Conservation (phyloP, 2,113 vertebrate species). For the Syrrhaptes paradoxus region DNA sequence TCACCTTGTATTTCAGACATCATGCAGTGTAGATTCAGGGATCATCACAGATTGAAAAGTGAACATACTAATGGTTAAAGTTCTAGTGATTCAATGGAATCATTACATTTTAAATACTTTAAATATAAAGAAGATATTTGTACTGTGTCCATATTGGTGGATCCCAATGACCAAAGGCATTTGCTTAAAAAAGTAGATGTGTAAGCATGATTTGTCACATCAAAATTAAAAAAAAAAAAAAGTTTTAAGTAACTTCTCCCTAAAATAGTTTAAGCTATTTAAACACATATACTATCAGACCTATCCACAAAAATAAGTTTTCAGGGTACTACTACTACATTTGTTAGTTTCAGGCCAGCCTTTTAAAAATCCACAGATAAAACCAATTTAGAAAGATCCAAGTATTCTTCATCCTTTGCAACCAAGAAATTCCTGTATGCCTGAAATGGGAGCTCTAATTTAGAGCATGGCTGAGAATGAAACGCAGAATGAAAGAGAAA, state of each 20-base stretch:
- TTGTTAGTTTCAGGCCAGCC: neutral
- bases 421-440: neutral
- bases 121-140: slow-evolving; percentile 39
- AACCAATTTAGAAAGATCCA: neutral
- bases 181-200: neutral
- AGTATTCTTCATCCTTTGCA: neutral
- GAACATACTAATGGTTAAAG: neutral
- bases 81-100: slow-evolving; percentile 43
- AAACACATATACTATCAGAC: neutral
- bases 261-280: neutral
- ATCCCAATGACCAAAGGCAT: slow-evolving; percentile 12
- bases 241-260: neutral
- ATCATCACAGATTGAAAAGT: neutral
- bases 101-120: slow-evolving; percentile 1
- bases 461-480: slow-evolving; percentile 18
- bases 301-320: neutral
- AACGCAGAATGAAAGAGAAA: neutral
- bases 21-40: neutral
- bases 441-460: slow-evolving; percentile 55
- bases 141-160: neutral
- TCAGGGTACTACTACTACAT: neutral
- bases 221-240: neutral
- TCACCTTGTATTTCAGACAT: neutral
- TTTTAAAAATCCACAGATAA: neutral
- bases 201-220: neutral